Base-by-base conservation (phyloP, 2,113 vertebrate genomes). In the Gallinago paraguaiae region DNA sequence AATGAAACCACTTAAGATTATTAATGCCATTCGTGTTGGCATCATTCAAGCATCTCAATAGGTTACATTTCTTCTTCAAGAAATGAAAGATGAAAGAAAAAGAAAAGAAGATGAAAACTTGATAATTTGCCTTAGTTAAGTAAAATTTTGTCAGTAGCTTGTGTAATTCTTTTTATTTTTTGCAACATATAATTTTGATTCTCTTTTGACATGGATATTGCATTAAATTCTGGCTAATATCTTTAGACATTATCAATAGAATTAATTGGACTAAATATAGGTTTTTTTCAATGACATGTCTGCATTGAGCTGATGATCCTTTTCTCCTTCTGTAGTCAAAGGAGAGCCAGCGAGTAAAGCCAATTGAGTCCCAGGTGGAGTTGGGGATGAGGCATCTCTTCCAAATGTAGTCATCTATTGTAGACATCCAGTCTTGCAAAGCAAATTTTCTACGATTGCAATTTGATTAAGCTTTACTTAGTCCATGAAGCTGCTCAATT, bases 351-450 rank as follows among this genome's bases (percentile, higher is more conserved):
- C 8, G 61, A 37, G 68, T 6, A 35, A 4, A 45, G 17, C 3
- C 39, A 27, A 2, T 0, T 33, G 27, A 45, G 41, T 41, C 30
- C 33, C 22, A 61, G 41, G 20, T 67, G 22, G 45, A 37, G 19
- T 0, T 74, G 74, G 20, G 46, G 4, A 33, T 0, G 0, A 74
- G 6, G 48, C 59, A n/a, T 28, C 25, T 71, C 46, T 18, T 89
- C n/a, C 33, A 51, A 35, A 39, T 18, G 27, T 1, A 45, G 18
- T 18, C 12, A 50, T 28, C 43, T 67, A 3, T 17, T 75, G 7
- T 10, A 54, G 18, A 13, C 54, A 33, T 22, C 65, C 15, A 43
- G 50, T 51, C 15, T 17, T 60, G 28, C 9, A 79, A 46, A 82
- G 20, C 6, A 27, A 53, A n/a, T 57, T 45, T 60, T 51, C 61